Percentiles rank a stretch among this genome's conserved stretches.
Evolutionary conservation across 2,113 vertebrate genomes (phyloP).

Genomic region (Chionomys nivalis): DNA sequence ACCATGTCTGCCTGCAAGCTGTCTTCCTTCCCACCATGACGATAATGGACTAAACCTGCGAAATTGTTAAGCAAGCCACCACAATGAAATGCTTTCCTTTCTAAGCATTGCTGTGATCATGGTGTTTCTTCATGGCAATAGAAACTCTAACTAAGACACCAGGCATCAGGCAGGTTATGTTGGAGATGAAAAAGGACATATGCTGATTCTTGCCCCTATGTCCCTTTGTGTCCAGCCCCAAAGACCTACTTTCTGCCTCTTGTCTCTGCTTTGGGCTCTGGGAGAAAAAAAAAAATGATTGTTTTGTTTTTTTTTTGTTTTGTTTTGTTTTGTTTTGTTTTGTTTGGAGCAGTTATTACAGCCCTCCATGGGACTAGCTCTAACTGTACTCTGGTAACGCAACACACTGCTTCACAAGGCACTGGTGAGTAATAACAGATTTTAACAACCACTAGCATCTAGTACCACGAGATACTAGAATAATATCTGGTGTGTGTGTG

Average conservation of each 20-base stretch:
- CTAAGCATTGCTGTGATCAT: not conserved
- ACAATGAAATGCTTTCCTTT: not conserved
- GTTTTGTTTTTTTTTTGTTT: not conserved
- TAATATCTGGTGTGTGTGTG: not conserved
- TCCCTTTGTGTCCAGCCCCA: not conserved
- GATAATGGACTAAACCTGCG: not conserved
- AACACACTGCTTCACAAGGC: no score
- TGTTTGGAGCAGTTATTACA: not conserved
- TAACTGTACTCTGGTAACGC: not conserved
- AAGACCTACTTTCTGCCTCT: not conserved
- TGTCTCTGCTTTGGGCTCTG: not conserved
- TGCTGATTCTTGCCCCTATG: not conserved
- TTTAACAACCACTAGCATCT: not conserved
- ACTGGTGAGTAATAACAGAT: not conserved
- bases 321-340: not conserved
- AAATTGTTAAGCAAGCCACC: not conserved
- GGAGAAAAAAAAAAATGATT: no score
- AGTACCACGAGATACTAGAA: not conserved
- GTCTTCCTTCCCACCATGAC: not conserved
- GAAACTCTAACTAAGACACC: not conserved
- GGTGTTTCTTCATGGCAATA: not conserved
- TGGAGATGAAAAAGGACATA: not conserved
- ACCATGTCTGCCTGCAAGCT: not conserved
- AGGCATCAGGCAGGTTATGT: not conserved
- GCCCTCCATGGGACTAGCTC: not conserved